Evolutionary conservation across 1,140 invertebrate species (phyloP).

Genomic region (Drosophila aff.): DNA sequence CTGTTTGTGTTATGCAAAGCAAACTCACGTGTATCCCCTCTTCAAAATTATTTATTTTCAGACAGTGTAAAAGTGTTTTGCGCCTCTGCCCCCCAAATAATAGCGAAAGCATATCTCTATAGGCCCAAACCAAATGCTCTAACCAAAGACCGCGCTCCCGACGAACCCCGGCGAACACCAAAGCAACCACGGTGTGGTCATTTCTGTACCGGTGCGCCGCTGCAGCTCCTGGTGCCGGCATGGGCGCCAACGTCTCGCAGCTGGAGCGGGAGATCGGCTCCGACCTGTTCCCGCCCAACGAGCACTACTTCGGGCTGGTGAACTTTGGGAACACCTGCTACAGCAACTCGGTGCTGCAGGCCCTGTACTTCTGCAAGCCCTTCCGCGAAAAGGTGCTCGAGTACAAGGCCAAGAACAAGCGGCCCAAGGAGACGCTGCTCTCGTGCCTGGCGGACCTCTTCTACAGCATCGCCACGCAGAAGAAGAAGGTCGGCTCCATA

Average conservation of each 20-base stretch:
- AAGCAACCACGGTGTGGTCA: slow-evolving; percentile 75
- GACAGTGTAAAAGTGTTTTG: slow-evolving; percentile 76
- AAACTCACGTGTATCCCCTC: slow-evolving; percentile 84
- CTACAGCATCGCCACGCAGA: slow-evolving; percentile 99
- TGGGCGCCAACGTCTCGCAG: slow-evolving; percentile 98
- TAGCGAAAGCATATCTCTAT: slow-evolving; percentile 58
- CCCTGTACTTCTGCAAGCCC: slow-evolving; percentile 99
- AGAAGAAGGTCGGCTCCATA: slow-evolving; percentile 99
- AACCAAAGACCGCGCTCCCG: slow-evolving; percentile 29
- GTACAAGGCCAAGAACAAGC: slow-evolving; percentile 98
- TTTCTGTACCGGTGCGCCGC: slow-evolving; percentile 79
- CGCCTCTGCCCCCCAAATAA: slow-evolving; percentile 62
- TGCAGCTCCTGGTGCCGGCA: slow-evolving; percentile 76
- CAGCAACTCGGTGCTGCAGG: slow-evolving; percentile 99
- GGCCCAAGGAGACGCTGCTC: slow-evolving; percentile 98
- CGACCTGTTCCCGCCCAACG: slow-evolving; percentile 98
- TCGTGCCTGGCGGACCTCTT: slow-evolving; percentile 99
- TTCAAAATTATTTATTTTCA: slow-evolving; percentile 85
- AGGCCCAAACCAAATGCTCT: slow-evolving; percentile 45
- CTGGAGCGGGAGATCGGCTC: slow-evolving; percentile 98
- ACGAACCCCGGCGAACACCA: slow-evolving; percentile 16
- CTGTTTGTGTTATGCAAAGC: slow-evolving; percentile 80
- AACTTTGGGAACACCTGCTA: slow-evolving; percentile 99
- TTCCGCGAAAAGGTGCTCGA: slow-evolving; percentile 99
- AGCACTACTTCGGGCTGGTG: slow-evolving; percentile 99